Percentiles rank a stretch among this genome's conserved stretches.
These are phyloP conservation scores for Salmo trutta DNA, from an alignment of 2,797 vertebrate species.

Conservation along the genomic window DNA sequence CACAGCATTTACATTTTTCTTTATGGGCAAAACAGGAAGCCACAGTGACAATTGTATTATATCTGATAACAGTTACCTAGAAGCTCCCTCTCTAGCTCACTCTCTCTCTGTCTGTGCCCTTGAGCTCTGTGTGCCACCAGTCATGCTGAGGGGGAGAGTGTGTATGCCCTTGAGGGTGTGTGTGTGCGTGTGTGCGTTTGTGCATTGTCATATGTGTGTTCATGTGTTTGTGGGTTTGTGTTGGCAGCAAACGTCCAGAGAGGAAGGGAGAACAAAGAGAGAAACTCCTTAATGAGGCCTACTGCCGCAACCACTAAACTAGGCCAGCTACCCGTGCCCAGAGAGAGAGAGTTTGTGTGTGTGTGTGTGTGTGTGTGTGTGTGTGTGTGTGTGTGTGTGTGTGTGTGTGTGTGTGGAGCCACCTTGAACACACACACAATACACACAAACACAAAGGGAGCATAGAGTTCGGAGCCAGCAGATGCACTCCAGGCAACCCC, in stretches of 20 bases:
- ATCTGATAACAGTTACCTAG: no score
- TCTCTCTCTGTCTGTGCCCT: background rate
- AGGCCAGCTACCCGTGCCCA: constrained; percentile 60
- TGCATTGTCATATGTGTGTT: constrained; percentile 24
- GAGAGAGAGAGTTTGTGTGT: constrained; percentile 16
- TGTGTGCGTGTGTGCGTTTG: constrained; percentile 20
- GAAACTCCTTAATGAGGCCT: constrained; percentile 68
- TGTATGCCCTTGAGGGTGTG: constrained; percentile 14
- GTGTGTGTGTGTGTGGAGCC: background rate
- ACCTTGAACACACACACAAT: no score
- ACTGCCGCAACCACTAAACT: constrained; percentile 66
- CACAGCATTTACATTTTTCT: no score
- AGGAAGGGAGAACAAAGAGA: constrained; percentile 64
- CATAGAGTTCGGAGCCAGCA: background rate
- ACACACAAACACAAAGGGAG: background rate
- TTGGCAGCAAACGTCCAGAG: constrained; percentile 56
- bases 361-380: background rate
- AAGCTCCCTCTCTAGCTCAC: background rate
- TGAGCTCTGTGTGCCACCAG: background rate
- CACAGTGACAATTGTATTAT: no score
- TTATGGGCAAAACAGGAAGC: no score
- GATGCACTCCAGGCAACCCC: background rate
- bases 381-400: background rate
- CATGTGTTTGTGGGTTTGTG: constrained; percentile 26
- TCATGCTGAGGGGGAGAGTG: background rate